Conservation (phyloP, 2,888 invertebrate genomes). For the Allacma fusca region DNA sequence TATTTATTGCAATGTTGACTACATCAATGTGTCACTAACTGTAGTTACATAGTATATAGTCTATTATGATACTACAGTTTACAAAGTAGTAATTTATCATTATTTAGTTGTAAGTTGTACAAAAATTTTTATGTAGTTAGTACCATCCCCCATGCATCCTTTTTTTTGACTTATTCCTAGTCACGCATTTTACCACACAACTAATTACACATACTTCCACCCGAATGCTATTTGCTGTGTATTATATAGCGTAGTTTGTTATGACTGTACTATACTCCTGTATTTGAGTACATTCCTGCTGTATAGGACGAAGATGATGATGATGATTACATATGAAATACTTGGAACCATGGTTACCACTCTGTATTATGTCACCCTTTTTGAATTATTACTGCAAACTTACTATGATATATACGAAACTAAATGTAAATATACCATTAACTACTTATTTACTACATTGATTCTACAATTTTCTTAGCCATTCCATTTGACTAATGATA, state of each 20-base stretch:
- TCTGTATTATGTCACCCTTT: slow-evolving; percentile 1
- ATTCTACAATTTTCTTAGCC: slow-evolving; percentile 12
- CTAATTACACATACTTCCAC: neutral
- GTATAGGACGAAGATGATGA: neutral
- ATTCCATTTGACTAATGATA: slow-evolving; percentile 12
- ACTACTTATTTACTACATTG: slow-evolving; percentile 4
- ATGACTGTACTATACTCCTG: neutral
- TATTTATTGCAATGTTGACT: slow-evolving; percentile 2
- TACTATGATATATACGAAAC: too few species aligned
- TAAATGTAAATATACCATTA: neutral
- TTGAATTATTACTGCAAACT: too few species aligned
- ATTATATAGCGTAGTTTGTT: neutral
- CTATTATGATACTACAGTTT: too few species aligned
- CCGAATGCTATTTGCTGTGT: neutral
- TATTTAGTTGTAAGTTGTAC: slow-evolving; percentile 7
- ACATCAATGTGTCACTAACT: neutral
- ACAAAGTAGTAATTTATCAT: neutral
- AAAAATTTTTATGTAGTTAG: slow-evolving; percentile 7
- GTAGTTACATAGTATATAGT: too few species aligned
- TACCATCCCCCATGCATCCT: neutral
- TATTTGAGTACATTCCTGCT: neutral
- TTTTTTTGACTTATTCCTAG: slow-evolving; percentile 12
- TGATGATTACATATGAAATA: neutral
- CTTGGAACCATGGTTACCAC: neutral
- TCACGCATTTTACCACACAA: slow-evolving; percentile 20